Evolutionary conservation across 2,888 invertebrate species (phyloP).

Genomic region (Molanna angustata): DNA sequence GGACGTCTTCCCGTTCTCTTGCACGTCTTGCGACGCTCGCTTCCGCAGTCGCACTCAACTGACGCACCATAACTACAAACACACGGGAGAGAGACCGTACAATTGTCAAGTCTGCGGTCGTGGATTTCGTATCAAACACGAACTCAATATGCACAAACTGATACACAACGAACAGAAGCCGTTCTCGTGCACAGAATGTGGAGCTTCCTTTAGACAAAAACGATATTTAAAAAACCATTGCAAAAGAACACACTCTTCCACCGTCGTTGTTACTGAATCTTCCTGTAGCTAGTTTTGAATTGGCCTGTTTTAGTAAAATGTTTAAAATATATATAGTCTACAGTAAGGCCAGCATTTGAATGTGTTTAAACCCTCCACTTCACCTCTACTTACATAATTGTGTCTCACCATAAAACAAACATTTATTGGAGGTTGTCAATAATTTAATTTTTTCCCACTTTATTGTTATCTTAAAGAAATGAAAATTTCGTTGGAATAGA

Average conservation of each 20-base stretch:
- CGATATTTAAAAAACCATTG: slow-evolving; percentile 44
- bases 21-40: slow-evolving; percentile 58
- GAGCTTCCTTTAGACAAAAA: slow-evolving; percentile 46
- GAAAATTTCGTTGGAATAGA: too few species aligned
- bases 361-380: too few species aligned
- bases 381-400: too few species aligned
- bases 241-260: slow-evolving; percentile 25
- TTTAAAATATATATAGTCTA: too few species aligned
- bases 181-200: slow-evolving; percentile 45
- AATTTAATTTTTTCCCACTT: too few species aligned
- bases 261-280: too few species aligned
- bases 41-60: slow-evolving; percentile 59
- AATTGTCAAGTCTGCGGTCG: slow-evolving; percentile 57
- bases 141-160: slow-evolving; percentile 52
- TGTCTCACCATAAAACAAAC: too few species aligned
- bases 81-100: slow-evolving; percentile 62
- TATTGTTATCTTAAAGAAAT: too few species aligned
- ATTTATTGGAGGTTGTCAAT: too few species aligned
- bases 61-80: slow-evolving; percentile 56
- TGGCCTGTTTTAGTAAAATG: too few species aligned
- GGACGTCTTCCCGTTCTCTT: slow-evolving; percentile 55
- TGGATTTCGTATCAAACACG: slow-evolving; percentile 58
- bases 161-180: slow-evolving; percentile 54
- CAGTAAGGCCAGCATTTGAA: too few species aligned
- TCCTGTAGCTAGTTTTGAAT: too few species aligned